Evolutionary conservation across 2,888 invertebrate genomes (phyloP).

Genomic region (Panzeria rudis): DNA sequence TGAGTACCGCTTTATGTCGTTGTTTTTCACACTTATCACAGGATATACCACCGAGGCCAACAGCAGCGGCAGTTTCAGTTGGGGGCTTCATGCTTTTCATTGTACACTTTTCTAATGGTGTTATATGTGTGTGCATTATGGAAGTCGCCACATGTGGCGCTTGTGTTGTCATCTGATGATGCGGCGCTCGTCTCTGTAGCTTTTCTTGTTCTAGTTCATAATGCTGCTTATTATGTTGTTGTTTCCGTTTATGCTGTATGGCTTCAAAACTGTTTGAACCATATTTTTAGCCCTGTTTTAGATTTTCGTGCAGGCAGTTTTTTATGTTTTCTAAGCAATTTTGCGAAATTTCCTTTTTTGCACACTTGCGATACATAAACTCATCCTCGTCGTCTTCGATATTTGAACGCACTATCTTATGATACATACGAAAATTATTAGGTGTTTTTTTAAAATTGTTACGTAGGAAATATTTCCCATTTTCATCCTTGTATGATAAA

Average conservation of each 20-base stretch:
- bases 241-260: conserved; percentile 67
- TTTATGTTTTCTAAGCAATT: conserved; percentile 69
- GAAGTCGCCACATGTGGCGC: neutral
- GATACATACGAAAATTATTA: conserved; percentile 68
- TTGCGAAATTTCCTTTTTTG: conserved; percentile 64
- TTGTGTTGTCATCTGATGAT: conserved; percentile 12
- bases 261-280: conserved; percentile 67
- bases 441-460: conserved; percentile 67
- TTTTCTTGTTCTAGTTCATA: conserved; percentile 43
- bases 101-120: conserved; percentile 56
- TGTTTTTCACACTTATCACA: conserved; percentile 69
- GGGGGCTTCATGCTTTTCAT: conserved; percentile 35
- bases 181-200: conserved; percentile 1
- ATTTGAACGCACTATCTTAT: conserved; percentile 64
- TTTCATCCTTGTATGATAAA: conserved; percentile 75
- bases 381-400: conserved; percentile 64
- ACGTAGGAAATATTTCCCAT: conserved; percentile 73
- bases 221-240: conserved; percentile 50
- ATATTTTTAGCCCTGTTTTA: conserved; percentile 69
- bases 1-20: conserved; percentile 66
- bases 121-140: conserved; percentile 20
- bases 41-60: conserved; percentile 29
- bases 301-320: conserved; percentile 66
- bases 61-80: conserved; percentile 3
- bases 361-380: conserved; percentile 64